phyloP scores from a whole-genome alignment of 2,888 invertebrate species.

The Drosophila atripex region DNA sequence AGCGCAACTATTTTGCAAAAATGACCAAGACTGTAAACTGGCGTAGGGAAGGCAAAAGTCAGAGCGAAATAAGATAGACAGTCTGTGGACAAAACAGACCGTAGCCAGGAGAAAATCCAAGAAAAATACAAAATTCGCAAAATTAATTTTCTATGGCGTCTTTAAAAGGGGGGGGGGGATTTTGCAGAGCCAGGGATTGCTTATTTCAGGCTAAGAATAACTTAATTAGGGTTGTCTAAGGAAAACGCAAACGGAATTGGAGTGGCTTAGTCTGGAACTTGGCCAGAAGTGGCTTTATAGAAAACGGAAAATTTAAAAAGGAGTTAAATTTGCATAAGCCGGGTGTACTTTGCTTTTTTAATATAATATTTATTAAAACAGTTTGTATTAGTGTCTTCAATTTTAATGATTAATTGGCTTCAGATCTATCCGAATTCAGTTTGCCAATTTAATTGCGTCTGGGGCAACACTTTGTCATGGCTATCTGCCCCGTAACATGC shows the following conservation, averaged over 20 bases:
- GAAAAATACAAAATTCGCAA: constrained; percentile 37
- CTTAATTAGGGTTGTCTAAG: constrained; percentile 32
- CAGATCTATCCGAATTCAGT: constrained; percentile 5
- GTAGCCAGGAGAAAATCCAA: constrained; percentile 23
- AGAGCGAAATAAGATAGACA: constrained; percentile 18
- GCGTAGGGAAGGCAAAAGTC: constrained; percentile 13
- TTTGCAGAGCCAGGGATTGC: neutral
- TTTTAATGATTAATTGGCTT: constrained; percentile 7
- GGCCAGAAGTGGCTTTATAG: neutral
- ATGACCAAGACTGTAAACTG: constrained; percentile 20
- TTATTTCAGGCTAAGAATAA: constrained; percentile 14
- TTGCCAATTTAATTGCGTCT: constrained; percentile 28
- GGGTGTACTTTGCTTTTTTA: neutral
- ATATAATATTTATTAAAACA: neutral
- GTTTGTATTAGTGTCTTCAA: neutral
- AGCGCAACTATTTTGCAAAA: constrained; percentile 58
- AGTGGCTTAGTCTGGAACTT: constrained; percentile 15
- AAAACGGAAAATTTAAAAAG: neutral
- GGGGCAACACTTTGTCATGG: constrained; percentile 32
- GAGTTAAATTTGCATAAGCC: neutral
- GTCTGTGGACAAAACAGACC: constrained; percentile 25
- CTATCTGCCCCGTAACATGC: constrained; percentile 50
- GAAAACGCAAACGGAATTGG: constrained; percentile 1
- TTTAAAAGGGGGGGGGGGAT: constrained; percentile 2
- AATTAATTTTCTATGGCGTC: constrained; percentile 51